Base-by-base conservation (phyloP, 1,140 invertebrate genomes). In the Spodoptera frugiperda region DNA sequence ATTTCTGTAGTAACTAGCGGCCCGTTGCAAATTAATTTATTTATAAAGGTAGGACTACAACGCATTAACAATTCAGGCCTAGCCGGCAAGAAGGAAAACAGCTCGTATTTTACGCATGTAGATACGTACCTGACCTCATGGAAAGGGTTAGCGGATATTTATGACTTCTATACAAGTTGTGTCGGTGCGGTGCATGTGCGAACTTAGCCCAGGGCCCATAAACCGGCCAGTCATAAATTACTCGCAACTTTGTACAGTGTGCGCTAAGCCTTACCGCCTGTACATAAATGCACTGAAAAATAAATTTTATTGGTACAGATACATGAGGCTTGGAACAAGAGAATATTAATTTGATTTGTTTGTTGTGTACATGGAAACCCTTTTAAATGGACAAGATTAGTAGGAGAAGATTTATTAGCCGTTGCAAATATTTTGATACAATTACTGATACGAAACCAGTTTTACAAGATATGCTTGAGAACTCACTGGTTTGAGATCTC, bases 191-290 rank as follows among this genome's bases (percentile, higher is more conserved):
- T 83, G 87, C 87, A 90, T 90, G 86, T 87, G 89, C 85, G 86
- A 89, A 89, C 84, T 84, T 84, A 79, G 80, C 73, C 83, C 82
- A 74, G 80, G 79, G 73, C 74, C 57, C 81, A 86, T 89, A 92
- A 92, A 89, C 82, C 70, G 76, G 61, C 77, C 70, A 61, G 82
- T 67, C 84, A 86, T 92, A 91, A 92, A 91, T 92, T 89, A 90
- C 82, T 59, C 77, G 84, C 91, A 91, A 89, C 91, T 87, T 88
- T 91, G 89, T 90, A 72, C 33, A 30, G 71, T 84, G 78, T 81
- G 68, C 81, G 80, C 53, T 61, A 59, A 51, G 67, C 71, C 75
- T 81, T 76, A 65, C 76, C 61, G 55, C 70, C 51, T 49, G 53
- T 67, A 48, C 63, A 63, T 39, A 30, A 71, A 72, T 78, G 78